phyloP scores from a whole-genome alignment of 2,797 vertebrate genomes.

The Galaxias olidus region DNA sequence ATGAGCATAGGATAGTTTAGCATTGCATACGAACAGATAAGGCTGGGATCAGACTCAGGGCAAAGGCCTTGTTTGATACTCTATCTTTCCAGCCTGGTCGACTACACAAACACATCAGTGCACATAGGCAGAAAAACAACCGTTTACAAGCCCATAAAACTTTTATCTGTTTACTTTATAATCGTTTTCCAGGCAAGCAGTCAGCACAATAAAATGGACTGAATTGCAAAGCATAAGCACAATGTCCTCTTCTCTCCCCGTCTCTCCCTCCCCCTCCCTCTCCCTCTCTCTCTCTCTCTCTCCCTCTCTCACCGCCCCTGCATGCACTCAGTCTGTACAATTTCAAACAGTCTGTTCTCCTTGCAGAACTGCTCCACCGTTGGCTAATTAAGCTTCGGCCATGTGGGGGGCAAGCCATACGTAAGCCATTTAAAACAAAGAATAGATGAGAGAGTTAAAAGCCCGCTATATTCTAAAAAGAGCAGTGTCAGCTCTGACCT shows the following conservation, averaged over 20 bases:
- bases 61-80: slow-evolving; percentile 5
- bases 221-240: slow-evolving; percentile 13
- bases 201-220: slow-evolving; percentile 44
- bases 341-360: not conserved
- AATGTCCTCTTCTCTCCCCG: not conserved
- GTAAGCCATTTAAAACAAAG: slow-evolving; percentile 22
- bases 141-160: slow-evolving; percentile 50
- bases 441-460: too few species aligned
- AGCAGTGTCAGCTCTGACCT: too few species aligned
- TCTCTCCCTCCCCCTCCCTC: not conserved
- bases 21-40: not conserved
- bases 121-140: slow-evolving; percentile 13
- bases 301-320: not conserved
- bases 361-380: too few species aligned
- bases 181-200: slow-evolving; percentile 46
- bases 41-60: slow-evolving; percentile 17
- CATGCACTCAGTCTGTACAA: not conserved
- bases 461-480: too few species aligned
- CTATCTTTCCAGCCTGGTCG: not conserved
- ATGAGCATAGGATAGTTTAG: not conserved
- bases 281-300: not conserved
- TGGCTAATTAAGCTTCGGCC: not conserved
- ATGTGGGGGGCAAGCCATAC: slow-evolving; percentile 6
- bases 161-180: slow-evolving; percentile 47
- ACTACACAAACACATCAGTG: slow-evolving; percentile 7